A percentile compares a stretch with the other conserved stretches of the same genome.
Conservation (phyloP, 2,797 vertebrate genomes). For the Etheostoma nigrum region DNA sequence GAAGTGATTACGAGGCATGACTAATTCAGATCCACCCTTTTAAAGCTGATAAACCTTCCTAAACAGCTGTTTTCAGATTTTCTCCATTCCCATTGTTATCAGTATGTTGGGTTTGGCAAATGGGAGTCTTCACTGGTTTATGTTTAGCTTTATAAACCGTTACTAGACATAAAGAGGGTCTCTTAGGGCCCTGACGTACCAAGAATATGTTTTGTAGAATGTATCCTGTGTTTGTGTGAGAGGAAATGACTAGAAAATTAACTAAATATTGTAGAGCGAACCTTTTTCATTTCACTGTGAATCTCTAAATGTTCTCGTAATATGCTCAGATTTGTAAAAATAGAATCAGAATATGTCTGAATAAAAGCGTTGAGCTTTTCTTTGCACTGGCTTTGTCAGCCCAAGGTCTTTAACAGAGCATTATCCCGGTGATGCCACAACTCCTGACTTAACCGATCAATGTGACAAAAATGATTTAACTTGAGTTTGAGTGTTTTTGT, state of each 20-base stretch:
- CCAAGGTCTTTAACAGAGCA: not conserved
- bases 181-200: not conserved
- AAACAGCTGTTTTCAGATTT: slow-evolving; percentile 1
- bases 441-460: not conserved
- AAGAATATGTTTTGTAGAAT: not conserved
- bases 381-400: not conserved
- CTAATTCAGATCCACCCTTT: not conserved
- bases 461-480: not conserved
- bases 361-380: not conserved
- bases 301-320: not conserved
- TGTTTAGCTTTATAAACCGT: not conserved
- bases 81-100: not conserved
- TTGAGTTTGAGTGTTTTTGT: not conserved
- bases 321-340: not conserved
- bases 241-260: not conserved
- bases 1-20: not conserved
- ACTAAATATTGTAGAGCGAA: not conserved
- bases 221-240: not conserved
- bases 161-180: not conserved
- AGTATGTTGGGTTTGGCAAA: not conserved
- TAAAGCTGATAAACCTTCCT: not conserved
- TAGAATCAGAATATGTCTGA: not conserved
- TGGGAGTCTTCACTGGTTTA: not conserved
- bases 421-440: not conserved
- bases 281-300: not conserved